Conservation (phyloP, 2,113 vertebrate genomes). For the Eurypyga helias region DNA sequence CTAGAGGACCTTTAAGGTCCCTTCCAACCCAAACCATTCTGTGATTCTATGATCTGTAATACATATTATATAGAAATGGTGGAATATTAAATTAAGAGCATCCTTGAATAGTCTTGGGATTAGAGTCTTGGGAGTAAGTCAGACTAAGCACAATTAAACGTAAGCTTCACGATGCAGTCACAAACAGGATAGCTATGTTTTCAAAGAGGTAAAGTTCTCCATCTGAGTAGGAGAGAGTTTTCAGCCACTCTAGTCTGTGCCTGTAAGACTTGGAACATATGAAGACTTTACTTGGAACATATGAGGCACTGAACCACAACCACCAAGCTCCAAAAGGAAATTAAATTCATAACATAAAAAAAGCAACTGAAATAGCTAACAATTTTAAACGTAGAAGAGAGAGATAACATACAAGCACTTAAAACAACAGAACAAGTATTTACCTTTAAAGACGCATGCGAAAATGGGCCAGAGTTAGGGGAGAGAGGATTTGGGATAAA, state of each 20-base stretch:
- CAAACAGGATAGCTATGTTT: not conserved
- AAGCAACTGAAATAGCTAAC: not conserved
- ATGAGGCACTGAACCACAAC: not conserved
- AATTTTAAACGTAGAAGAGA: not conserved
- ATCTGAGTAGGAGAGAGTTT: not conserved
- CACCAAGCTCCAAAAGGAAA: not conserved
- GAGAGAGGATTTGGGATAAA: not conserved
- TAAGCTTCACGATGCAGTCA: not conserved
- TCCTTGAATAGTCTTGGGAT: not conserved
- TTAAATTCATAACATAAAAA: not conserved
- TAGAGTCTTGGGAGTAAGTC: not conserved
- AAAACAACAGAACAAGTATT: not conserved
- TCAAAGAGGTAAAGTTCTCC: not conserved
- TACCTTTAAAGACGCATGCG: not conserved
- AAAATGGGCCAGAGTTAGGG: not conserved
- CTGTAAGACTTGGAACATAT: not conserved
- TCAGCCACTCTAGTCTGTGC: not conserved
- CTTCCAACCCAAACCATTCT: too few relatives aligned
- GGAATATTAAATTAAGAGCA: not conserved
- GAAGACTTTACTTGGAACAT: not conserved
- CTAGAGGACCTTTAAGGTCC: too few relatives aligned
- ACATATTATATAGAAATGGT: not conserved
- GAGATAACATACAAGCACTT: not conserved
- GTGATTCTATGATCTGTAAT: not conserved
- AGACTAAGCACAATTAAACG: not conserved